Conservation (phyloP, 2,113 vertebrate species). For the Asarcornis scutulata region DNA sequence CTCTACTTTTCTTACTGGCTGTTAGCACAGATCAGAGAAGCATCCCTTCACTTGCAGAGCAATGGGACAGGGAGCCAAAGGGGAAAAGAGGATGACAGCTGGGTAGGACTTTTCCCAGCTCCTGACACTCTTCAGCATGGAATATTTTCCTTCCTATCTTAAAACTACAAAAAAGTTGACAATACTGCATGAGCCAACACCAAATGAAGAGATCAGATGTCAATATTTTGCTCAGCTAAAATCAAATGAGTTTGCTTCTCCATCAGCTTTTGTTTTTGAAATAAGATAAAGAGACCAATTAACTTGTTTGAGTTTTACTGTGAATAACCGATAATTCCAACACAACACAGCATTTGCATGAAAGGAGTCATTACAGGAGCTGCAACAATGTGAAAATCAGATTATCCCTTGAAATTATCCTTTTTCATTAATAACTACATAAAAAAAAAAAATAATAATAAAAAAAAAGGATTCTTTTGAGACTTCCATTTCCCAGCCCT, state of each 20-base stretch:
- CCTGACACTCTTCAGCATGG: background rate
- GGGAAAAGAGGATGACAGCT: background rate
- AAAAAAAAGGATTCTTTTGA: background rate
- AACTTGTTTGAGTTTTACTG: background rate
- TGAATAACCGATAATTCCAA: background rate
- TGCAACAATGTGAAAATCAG: background rate
- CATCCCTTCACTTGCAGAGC: background rate
- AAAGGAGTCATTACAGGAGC: background rate
- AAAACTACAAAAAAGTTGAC: background rate
- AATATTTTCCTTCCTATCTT: background rate
- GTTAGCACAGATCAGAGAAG: background rate
- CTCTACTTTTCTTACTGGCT: background rate
- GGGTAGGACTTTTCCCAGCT: background rate
- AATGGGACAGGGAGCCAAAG: background rate
- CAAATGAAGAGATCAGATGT: background rate
- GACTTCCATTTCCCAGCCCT: background rate
- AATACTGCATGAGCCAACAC: background rate
- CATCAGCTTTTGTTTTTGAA: background rate
- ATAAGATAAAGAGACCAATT: background rate
- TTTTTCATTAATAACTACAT: background rate
- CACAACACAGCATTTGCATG: background rate
- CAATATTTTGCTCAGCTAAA: background rate
- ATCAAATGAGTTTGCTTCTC: background rate
- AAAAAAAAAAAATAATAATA: conserved; percentile 31
- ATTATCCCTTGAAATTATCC: background rate